Evolutionary conservation across 1,140 invertebrate species (phyloP).

Genomic region (Drosophila murphyi): DNA sequence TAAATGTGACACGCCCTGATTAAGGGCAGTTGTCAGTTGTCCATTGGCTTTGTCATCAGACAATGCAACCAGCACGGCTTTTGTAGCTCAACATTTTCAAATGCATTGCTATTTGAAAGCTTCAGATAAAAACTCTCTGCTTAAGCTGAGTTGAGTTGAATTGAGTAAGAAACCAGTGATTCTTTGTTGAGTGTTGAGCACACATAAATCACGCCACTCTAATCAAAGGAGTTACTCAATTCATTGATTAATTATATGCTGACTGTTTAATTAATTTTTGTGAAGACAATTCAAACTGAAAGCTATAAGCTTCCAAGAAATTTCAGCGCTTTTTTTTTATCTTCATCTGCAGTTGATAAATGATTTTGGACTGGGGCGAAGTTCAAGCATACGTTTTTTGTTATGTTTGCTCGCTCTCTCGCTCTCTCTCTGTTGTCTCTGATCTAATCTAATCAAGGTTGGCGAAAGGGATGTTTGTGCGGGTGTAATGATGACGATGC

Average conservation of each 20-base stretch:
- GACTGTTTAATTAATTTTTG: constrained; percentile 6
- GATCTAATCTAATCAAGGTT: constrained; percentile 34
- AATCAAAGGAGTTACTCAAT: constrained; percentile 4
- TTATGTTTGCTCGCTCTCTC: not conserved
- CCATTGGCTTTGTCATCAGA: not conserved
- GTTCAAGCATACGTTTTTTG: constrained; percentile 25
- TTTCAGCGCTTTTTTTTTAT: constrained; percentile 16
- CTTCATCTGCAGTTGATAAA: constrained; percentile 45
- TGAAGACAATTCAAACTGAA: constrained; percentile 20
- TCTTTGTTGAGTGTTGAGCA: constrained; percentile 1
- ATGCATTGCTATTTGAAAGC: not conserved
- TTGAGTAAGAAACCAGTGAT: not conserved
- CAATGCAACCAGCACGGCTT: not conserved
- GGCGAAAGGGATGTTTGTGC: constrained; percentile 37
- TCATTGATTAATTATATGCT: constrained; percentile 20
- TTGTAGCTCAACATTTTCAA: not conserved
- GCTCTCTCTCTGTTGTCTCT: not conserved
- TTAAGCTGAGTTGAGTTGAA: not conserved
- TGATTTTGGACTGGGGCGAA: constrained; percentile 37
- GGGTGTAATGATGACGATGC: constrained; percentile 62
- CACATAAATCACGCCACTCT: not conserved
- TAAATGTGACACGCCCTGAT: constrained; percentile 35
- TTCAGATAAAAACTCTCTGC: not conserved
- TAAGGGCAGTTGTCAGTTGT: constrained; percentile 3
- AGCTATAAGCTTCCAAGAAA: constrained; percentile 28